These are phyloP conservation scores for Anas platyrhynchos DNA, from an alignment of 2,113 vertebrate genomes.

Conservation along the genomic window DNA sequence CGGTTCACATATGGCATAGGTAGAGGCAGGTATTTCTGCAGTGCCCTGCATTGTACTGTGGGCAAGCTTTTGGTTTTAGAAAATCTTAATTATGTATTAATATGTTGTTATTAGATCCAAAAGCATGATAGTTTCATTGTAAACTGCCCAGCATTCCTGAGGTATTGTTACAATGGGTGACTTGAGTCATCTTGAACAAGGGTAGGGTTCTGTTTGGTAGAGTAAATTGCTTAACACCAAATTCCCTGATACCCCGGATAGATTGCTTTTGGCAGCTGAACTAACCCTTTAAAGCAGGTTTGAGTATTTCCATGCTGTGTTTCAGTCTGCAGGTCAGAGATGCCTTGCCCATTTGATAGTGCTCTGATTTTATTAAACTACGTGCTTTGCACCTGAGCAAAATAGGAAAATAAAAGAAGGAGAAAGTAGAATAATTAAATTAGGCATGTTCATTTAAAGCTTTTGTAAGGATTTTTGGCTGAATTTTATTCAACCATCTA, in stretches of 20 bases:
- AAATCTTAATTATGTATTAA: not conserved
- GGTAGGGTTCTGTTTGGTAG: not conserved
- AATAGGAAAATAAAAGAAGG: not conserved
- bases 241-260: not conserved
- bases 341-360: not conserved
- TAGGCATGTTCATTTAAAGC: not conserved
- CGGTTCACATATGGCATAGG: not conserved
- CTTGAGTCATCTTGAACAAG: slow-evolving; percentile 49
- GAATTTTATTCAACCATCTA: slow-evolving; percentile 27
- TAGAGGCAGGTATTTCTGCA: not conserved
- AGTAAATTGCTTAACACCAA: not conserved
- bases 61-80: not conserved
- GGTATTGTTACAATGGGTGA: not conserved
- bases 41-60: not conserved
- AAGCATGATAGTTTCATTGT: not conserved
- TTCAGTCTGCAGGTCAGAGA: not conserved
- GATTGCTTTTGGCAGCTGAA: not conserved
- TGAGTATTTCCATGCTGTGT: not conserved
- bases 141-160: not conserved
- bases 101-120: slow-evolving; percentile 9
- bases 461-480: slow-evolving; percentile 28
- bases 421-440: not conserved
- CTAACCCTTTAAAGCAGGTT: not conserved
- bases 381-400: not conserved
- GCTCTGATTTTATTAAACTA: not conserved